Evolutionary conservation across 2,888 invertebrate species (phyloP).

Genomic region (Eupithecia vulgata): DNA sequence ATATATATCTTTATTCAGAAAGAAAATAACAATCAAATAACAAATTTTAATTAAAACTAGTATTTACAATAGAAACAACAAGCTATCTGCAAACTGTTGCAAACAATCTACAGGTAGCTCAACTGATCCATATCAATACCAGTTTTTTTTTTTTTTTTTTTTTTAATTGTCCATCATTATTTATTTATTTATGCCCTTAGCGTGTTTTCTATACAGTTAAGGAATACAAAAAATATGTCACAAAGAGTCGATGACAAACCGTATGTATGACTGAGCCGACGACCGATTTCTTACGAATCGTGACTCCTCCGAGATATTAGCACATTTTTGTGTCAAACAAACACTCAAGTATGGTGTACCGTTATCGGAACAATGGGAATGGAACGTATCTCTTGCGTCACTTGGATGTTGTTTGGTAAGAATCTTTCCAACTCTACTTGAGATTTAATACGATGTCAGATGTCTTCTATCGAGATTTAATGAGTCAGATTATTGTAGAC

Average conservation of each 20-base stretch:
- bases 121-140: too few species aligned
- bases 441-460: neutral
- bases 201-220: neutral
- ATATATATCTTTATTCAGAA: too few species aligned
- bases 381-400: slow-evolving; percentile 41
- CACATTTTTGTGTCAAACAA: slow-evolving; percentile 46
- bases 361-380: slow-evolving; percentile 45
- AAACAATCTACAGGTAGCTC: too few species aligned
- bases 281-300: slow-evolving; percentile 25
- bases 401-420: neutral
- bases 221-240: neutral
- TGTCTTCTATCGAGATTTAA: too few species aligned
- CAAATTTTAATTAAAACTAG: too few species aligned
- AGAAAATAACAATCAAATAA: too few species aligned
- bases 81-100: too few species aligned
- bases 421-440: neutral
- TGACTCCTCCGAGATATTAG: slow-evolving; percentile 36
- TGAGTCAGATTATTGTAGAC: too few species aligned
- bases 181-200: too few species aligned
- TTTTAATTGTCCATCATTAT: too few species aligned
- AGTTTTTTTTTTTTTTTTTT: too few species aligned
- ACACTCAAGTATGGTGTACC: slow-evolving; percentile 40
- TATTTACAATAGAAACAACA: too few species aligned
- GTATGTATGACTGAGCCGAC: neutral
- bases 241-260: neutral